A percentile compares a stretch with the other conserved stretches of the same genome.
Conservation (phyloP, 2,797 vertebrate genomes). For the Rallus crepitans region DNA sequence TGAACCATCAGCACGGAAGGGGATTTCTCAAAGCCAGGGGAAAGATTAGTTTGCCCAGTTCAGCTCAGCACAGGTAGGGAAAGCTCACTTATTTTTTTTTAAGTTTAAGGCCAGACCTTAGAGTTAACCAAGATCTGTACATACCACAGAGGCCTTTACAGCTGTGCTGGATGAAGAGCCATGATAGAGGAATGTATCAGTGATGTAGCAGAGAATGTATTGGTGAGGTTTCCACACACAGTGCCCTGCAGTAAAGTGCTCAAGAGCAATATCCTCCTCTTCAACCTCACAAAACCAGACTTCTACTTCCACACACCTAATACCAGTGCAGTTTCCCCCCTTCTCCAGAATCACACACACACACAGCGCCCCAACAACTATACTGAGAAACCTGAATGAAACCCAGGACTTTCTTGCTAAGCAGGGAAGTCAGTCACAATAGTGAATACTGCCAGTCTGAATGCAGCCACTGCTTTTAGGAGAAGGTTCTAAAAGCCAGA, state of each 20-base stretch:
- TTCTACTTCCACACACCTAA: background rate
- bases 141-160: background rate
- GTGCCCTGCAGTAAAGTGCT: background rate
- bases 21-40: background rate
- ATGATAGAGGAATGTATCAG: background rate
- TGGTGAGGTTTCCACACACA: background rate
- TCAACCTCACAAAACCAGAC: background rate
- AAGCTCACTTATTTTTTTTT: background rate
- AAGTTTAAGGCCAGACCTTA: background rate
- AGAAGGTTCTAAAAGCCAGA: background rate
- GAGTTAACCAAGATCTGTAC: background rate
- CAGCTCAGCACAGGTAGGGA: background rate
- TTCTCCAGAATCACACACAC: background rate
- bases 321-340: background rate
- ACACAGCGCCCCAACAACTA: no score
- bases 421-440: background rate
- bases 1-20: background rate
- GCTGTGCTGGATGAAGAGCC: background rate
- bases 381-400: background rate
- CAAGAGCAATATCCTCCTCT: background rate
- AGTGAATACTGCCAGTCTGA: background rate
- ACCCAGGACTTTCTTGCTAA: background rate
- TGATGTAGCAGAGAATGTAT: fast-evolving
- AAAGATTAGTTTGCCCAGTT: background rate
- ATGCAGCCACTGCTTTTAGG: background rate